These are phyloP conservation scores for Stegana nigrithorax DNA, from an alignment of 2,888 invertebrate species.

Conservation along the genomic window DNA sequence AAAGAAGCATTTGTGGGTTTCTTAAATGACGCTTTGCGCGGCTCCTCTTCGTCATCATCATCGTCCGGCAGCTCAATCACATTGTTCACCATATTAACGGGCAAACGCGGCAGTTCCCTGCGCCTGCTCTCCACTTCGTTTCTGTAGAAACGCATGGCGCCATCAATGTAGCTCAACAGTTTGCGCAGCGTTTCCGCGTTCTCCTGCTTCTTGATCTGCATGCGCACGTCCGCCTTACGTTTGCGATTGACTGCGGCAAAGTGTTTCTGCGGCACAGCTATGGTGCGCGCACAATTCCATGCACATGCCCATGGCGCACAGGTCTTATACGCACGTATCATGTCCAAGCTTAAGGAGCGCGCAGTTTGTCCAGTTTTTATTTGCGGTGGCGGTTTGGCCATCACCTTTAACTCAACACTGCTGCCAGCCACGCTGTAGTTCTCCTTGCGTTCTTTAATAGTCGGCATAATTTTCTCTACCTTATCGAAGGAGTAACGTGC, in stretches of 20 bases:
- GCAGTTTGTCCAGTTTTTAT: not conserved
- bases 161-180: constrained; percentile 48
- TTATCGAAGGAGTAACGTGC: constrained; percentile 65
- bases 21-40: not conserved
- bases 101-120: constrained; percentile 13
- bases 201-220: constrained; percentile 43
- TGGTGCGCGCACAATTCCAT: constrained; percentile 53
- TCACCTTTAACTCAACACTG: not conserved
- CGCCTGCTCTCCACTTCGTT: constrained; percentile 42
- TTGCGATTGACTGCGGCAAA: constrained; percentile 52
- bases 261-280: constrained; percentile 51
- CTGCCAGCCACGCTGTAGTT: not conserved
- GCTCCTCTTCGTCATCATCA: constrained; percentile 40
- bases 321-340: too few species aligned
- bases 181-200: constrained; percentile 39
- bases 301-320: too few species aligned
- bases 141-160: constrained; percentile 56
- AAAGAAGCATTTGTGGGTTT: not conserved
- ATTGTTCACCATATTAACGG: not conserved
- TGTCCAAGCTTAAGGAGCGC: constrained; percentile 31
- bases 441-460: constrained; percentile 3
- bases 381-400: not conserved
- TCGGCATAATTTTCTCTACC: constrained; percentile 32
- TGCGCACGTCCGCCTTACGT: constrained; percentile 35
- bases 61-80: constrained; percentile 38